Percentiles rank a stretch among this genome's conserved stretches.
Evolutionary conservation across 2,888 invertebrate species (phyloP).

Genomic region (Abrostola tripartita): DNA sequence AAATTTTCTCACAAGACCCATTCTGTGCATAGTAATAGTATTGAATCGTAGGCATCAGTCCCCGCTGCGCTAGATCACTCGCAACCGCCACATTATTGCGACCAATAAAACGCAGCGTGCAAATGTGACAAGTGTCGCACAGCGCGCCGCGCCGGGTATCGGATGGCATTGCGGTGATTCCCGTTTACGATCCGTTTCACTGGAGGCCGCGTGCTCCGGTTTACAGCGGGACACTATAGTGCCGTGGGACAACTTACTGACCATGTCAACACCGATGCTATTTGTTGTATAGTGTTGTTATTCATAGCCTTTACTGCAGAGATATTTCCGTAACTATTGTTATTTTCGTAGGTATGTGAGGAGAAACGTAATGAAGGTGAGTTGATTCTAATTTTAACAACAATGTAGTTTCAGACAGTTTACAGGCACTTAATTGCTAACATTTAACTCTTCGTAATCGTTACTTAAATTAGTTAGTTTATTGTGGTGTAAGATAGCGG

Average conservation of each 20-base stretch:
- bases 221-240: conserved; percentile 30
- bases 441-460: too few species aligned
- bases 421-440: too few species aligned
- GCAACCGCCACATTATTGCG: conserved; percentile 4
- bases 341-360: too few species aligned
- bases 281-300: conserved; percentile 9
- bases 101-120: conserved; percentile 35
- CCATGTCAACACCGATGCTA: conserved; percentile 20
- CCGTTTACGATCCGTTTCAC: conserved; percentile 45
- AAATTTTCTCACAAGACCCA: too few species aligned
- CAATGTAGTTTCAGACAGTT: too few species aligned
- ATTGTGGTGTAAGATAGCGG: too few species aligned
- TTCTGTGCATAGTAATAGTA: not conserved
- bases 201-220: conserved; percentile 29
- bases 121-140: conserved; percentile 25
- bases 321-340: too few species aligned
- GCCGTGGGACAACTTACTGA: conserved; percentile 31
- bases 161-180: conserved; percentile 34
- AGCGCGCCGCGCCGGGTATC: conserved; percentile 5
- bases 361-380: too few species aligned
- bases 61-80: conserved; percentile 2
- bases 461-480: too few species aligned
- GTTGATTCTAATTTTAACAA: too few species aligned
- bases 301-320: not conserved
- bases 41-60: not conserved